Evolutionary conservation across 1,140 invertebrate genomes (phyloP).

Genomic region (Orius laevigatus): DNA sequence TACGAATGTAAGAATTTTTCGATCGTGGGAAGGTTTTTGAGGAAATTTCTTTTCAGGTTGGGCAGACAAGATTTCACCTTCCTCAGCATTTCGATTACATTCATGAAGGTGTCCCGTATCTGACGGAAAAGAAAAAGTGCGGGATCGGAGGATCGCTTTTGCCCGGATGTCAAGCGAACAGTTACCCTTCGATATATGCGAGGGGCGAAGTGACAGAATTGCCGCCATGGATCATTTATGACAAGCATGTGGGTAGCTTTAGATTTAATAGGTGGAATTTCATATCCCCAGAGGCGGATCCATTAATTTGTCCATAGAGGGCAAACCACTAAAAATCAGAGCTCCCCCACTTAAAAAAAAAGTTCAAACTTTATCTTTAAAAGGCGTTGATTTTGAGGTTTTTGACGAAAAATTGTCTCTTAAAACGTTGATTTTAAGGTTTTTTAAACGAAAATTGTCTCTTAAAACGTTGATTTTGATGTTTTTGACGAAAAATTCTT

Average conservation of each 20-base stretch:
- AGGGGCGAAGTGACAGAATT: conserved; percentile 46
- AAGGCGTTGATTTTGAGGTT: too few relatives aligned
- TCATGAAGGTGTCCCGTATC: conserved; percentile 33
- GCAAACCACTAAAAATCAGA: too few relatives aligned
- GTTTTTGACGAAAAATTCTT: too few relatives aligned
- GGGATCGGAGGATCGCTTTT: conserved; percentile 26
- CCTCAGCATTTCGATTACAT: conserved; percentile 33
- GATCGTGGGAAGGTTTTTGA: background rate
- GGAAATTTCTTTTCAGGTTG: conserved; percentile 27
- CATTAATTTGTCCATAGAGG: too few relatives aligned
- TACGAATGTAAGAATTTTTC: background rate
- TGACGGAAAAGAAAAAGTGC: conserved; percentile 31
- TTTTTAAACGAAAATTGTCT: too few relatives aligned
- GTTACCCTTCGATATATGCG: conserved; percentile 44
- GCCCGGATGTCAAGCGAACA: conserved; percentile 17
- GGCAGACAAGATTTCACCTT: conserved; percentile 36
- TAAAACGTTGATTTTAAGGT: too few relatives aligned
- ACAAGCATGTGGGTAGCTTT: conserved; percentile 48
- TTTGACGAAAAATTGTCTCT: too few relatives aligned
- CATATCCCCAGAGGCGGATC: too few relatives aligned
- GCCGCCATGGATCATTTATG: conserved; percentile 71
- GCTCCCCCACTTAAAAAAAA: too few relatives aligned
- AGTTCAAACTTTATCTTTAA: too few relatives aligned
- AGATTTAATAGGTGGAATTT: background rate
- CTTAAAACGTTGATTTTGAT: too few relatives aligned